Evolutionary conservation across 1,140 invertebrate genomes (phyloP).

Genomic region (Eueides isabella): DNA sequence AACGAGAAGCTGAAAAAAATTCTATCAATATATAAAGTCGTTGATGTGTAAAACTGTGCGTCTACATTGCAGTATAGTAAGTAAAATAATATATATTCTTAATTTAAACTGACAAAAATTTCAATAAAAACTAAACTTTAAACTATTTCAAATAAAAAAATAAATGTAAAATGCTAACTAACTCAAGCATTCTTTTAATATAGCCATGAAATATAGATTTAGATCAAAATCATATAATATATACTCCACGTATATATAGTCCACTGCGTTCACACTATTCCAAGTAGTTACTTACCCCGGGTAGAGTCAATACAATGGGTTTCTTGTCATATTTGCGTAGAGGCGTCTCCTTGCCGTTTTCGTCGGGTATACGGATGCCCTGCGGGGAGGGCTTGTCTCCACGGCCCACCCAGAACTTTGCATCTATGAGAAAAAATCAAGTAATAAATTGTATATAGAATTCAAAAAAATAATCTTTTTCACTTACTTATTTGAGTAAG

Average conservation of each 20-base stretch:
- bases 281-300: constrained; percentile 83
- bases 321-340: constrained; percentile 91
- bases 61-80: neutral
- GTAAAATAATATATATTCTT: neutral
- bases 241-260: too few species aligned
- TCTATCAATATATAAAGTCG: neutral
- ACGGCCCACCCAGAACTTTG: constrained; percentile 94
- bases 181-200: too few species aligned
- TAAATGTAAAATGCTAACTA: too few species aligned
- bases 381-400: constrained; percentile 90
- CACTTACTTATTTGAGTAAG: too few species aligned
- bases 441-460: neutral
- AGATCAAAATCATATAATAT: too few species aligned
- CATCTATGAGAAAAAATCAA: constrained; percentile 85
- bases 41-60: neutral
- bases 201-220: too few species aligned
- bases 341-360: constrained; percentile 92
- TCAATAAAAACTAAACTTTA: neutral
- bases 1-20: too few species aligned
- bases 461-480: neutral
- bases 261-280: neutral
- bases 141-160: neutral
- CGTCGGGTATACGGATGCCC: constrained; percentile 92
- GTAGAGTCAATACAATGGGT: constrained; percentile 93
- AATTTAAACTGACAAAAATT: neutral